These are phyloP conservation scores for Sciaenops ocellatus DNA, from an alignment of 2,797 vertebrate species.

Conservation along the genomic window DNA sequence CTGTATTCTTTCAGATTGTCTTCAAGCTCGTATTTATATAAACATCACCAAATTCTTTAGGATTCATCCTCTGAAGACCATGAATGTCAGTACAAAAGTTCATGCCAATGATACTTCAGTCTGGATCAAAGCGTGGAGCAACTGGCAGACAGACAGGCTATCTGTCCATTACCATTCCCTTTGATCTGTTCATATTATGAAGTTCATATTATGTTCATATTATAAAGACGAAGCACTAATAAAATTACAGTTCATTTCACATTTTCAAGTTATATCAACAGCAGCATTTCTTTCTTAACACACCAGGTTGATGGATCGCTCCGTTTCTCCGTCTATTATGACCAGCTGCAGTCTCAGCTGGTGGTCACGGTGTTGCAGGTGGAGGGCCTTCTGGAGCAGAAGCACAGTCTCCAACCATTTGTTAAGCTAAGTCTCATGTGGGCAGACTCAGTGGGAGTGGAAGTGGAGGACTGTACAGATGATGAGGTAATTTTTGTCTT, in stretches of 20 bases:
- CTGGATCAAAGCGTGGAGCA: not conserved
- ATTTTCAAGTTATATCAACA: not conserved
- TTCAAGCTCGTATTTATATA: too few relatives aligned
- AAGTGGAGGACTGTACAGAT: constrained; percentile 24
- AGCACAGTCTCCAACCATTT: constrained; percentile 65
- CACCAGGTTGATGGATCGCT: constrained; percentile 69
- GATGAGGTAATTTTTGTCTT: constrained; percentile 52
- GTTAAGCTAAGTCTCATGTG: constrained; percentile 77
- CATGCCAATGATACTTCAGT: not conserved
- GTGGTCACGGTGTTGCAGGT: constrained; percentile 82
- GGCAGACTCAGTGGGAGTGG: constrained; percentile 52
- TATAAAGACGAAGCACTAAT: not conserved
- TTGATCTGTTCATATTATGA: not conserved
- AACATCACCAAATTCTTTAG: too few relatives aligned
- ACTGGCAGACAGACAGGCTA: not conserved
- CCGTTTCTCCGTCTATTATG: constrained; percentile 81
- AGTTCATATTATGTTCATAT: not conserved
- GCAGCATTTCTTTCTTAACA: not conserved
- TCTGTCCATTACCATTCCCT: not conserved
- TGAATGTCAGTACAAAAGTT: not conserved
- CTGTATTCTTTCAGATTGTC: not conserved
- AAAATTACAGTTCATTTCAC: not conserved
- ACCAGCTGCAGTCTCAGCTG: constrained; percentile 74
- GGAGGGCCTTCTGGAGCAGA: constrained; percentile 64
- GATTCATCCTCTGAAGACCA: not conserved